Percentiles rank a stretch among this genome's conserved stretches.
phyloP scores from a whole-genome alignment of 2,888 invertebrate species.

The Athalia cordata region DNA sequence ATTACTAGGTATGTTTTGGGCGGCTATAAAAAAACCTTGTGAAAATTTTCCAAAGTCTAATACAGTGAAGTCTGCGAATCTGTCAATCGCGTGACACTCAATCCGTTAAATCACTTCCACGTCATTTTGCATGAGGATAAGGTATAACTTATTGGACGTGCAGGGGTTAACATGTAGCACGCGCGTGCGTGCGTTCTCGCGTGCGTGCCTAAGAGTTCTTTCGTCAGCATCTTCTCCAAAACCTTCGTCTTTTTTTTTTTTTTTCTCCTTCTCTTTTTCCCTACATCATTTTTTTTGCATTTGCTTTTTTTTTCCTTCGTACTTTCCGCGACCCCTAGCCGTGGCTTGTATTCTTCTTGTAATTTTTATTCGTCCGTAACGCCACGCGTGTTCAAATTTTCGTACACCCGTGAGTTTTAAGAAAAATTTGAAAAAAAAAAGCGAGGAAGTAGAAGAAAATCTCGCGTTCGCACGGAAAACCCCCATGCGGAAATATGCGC shows the following conservation, averaged over 20 bases:
- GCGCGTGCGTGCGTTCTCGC: constrained; percentile 2
- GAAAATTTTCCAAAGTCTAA: no score
- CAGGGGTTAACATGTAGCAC: neutral
- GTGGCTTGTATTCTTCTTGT: neutral
- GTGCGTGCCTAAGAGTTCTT: constrained; percentile 30
- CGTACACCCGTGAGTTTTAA: no score
- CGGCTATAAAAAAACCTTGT: no score
- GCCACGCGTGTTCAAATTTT: neutral
- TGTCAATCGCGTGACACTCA: constrained; percentile 26
- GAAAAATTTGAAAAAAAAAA: neutral
- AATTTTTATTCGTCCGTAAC: neutral
- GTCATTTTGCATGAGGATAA: constrained; percentile 28
- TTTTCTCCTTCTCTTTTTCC: constrained; percentile 7
- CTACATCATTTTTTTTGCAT: constrained; percentile 43
- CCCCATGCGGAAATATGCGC: constrained; percentile 3
- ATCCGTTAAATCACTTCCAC: constrained; percentile 25
- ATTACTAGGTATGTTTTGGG: no score
- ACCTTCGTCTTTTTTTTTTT: constrained; percentile 36
- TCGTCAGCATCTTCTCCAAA: constrained; percentile 44
- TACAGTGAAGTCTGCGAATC: neutral
- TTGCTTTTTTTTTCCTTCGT: neutral
- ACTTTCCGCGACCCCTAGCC: neutral
- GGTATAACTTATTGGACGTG: constrained; percentile 27
- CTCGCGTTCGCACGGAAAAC: neutral
- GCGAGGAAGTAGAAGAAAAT: neutral